Base-by-base conservation (phyloP, 1,140 invertebrate genomes). In the Heliconius hermathena region DNA sequence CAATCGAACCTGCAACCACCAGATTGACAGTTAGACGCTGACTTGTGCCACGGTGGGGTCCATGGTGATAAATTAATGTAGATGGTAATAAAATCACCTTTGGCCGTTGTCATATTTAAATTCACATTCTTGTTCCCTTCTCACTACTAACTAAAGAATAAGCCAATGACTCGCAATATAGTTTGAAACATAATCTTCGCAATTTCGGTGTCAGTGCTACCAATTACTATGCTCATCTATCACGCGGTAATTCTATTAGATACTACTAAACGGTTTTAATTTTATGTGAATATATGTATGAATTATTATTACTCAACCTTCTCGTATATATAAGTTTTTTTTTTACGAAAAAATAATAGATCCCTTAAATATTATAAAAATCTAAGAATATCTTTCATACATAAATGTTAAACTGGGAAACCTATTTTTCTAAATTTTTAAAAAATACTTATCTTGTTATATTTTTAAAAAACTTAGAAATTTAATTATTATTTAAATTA, bases 141-240 rank as follows among this genome's bases (percentile, higher is more conserved):
- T 29, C 60, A n/a, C n/a, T n/a, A n/a, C 1, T 11, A 66, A 9
- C 71, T 41, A 38, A 72, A 72, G 71, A 41, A 72, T 72, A 38
- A 20, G 36, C 20, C 26, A 29, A 29, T 72, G 70, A 72, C 49
- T 71, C n/a, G 70, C 70, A 57, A 26, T 49, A 77, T 77, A 70
- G 41, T 72, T 77, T 26, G 76, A 38, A 77, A 71, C 9, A 16
- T 52, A 57, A 72, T 72, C 76, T 72, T n/a, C 13, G 46, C 46
- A 72, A 29, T 26, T 57, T 52, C 22, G 70, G 46, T 9, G 13
- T 72, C 66, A 20, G 26, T 29, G 29, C 20, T 75, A 75, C 54
- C 74, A 46, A 76, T 76, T 76, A 76, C 74, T 33, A 20, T 18
- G 57, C 38, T 71, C 22, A 76, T 76, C 54, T 66, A 66, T 76